phyloP scores from a whole-genome alignment of 2,888 invertebrate genomes.

The Cataglyphis albicans region DNA sequence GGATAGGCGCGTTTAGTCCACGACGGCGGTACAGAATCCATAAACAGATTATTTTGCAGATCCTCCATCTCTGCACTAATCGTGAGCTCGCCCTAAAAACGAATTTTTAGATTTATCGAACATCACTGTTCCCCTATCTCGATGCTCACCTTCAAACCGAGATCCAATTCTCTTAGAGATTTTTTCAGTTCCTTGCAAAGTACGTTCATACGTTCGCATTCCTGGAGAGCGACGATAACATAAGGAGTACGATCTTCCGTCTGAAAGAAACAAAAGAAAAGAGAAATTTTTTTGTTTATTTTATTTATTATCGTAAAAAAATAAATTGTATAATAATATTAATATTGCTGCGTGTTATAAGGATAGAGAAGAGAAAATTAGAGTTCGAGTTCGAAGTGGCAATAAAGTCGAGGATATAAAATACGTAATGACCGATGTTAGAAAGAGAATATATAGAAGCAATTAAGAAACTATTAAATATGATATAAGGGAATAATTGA shows the following conservation, averaged over 20 bases:
- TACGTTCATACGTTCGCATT: conserved; percentile 97
- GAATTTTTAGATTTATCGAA: not conserved
- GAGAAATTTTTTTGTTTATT: not conserved
- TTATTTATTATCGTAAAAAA: not conserved
- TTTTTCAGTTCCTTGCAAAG: conserved; percentile 93
- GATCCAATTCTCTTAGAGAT: conserved; percentile 93
- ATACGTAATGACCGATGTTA: not conserved
- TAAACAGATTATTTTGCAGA: conserved; percentile 93
- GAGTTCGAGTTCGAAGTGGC: not conserved
- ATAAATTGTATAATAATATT: not conserved
- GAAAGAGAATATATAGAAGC: not conserved
- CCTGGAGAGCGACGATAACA: conserved; percentile 96
- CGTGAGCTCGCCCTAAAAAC: conserved; percentile 93
- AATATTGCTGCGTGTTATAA: not conserved
- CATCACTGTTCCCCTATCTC: not conserved
- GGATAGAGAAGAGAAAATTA: not conserved
- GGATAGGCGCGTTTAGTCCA: conserved; percentile 97
- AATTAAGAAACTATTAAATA: not conserved
- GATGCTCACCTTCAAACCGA: conserved; percentile 92
- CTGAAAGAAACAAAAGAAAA: conserved; percentile 62
- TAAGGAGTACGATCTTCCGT: conserved; percentile 96
- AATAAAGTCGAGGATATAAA: not conserved
- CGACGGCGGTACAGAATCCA: conserved; percentile 94
- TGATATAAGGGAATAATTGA: not conserved
- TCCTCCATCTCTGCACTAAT: conserved; percentile 97